These are phyloP conservation scores for Manduca sexta DNA, from an alignment of 1,140 invertebrate genomes.

Conservation along the genomic window DNA sequence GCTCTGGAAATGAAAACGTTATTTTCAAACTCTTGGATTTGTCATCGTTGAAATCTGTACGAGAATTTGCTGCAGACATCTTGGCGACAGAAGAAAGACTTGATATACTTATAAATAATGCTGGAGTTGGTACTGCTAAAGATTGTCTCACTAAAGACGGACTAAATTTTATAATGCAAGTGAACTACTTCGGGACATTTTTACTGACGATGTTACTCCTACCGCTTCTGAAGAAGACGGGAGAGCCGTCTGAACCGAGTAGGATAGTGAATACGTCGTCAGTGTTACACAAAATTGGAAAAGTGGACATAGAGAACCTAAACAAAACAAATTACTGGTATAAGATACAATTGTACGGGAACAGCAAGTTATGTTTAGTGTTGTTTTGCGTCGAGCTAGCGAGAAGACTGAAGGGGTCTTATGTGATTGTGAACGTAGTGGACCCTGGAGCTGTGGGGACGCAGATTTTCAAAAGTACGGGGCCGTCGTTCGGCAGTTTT, in stretches of 20 bases:
- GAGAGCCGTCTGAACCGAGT: constrained; percentile 58
- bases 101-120: constrained; percentile 84
- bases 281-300: constrained; percentile 69
- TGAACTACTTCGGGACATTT: constrained; percentile 81
- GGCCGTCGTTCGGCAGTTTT: constrained; percentile 22
- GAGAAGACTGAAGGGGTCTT: constrained; percentile 65
- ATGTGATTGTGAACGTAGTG: constrained; percentile 74
- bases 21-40: constrained; percentile 79
- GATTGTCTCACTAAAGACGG: constrained; percentile 72
- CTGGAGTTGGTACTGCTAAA: constrained; percentile 71
- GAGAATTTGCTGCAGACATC: constrained; percentile 80
- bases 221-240: constrained; percentile 71
- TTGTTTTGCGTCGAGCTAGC: constrained; percentile 79
- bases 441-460: constrained; percentile 77
- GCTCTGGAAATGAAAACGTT: constrained; percentile 77
- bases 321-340: constrained; percentile 76
- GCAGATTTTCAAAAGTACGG: constrained; percentile 46
- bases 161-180: constrained; percentile 77
- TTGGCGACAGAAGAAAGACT: constrained; percentile 78
- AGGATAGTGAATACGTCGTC: constrained; percentile 82
- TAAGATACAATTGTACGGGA: constrained; percentile 72
- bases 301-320: constrained; percentile 62
- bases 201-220: constrained; percentile 77
- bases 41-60: constrained; percentile 78
- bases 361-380: constrained; percentile 82